Conservation (phyloP, 2,797 vertebrate species). For the Carcharodon carcharias region DNA sequence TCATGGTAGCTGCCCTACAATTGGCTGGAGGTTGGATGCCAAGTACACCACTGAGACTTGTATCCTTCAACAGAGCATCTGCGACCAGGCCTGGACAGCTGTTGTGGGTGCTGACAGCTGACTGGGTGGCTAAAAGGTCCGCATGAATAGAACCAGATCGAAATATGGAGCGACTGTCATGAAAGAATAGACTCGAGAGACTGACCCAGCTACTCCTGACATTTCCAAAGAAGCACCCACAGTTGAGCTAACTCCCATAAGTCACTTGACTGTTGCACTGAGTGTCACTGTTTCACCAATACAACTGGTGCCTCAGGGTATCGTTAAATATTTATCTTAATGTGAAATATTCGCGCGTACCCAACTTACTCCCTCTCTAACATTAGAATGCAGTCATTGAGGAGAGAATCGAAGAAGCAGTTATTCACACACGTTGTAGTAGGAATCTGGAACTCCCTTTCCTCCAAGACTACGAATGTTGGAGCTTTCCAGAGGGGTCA, state of each 20-base stretch:
- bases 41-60: neutral
- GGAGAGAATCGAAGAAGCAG: too few species aligned
- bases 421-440: neutral
- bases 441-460: neutral
- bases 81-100: neutral
- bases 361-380: too few species aligned
- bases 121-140: too few species aligned
- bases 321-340: neutral
- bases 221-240: neutral
- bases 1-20: neutral
- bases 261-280: neutral
- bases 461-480: neutral
- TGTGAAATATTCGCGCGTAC: too few species aligned
- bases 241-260: neutral
- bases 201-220: neutral
- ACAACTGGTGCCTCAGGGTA: neutral
- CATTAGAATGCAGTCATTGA: too few species aligned
- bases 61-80: neutral
- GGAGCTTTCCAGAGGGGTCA: neutral
- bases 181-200: neutral
- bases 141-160: too few species aligned
- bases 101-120: neutral
- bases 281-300: neutral
- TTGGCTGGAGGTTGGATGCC: neutral
- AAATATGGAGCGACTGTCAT: neutral